Conservation (phyloP, 23 tunicate genomes). For the Phallusia fumigata region DNA sequence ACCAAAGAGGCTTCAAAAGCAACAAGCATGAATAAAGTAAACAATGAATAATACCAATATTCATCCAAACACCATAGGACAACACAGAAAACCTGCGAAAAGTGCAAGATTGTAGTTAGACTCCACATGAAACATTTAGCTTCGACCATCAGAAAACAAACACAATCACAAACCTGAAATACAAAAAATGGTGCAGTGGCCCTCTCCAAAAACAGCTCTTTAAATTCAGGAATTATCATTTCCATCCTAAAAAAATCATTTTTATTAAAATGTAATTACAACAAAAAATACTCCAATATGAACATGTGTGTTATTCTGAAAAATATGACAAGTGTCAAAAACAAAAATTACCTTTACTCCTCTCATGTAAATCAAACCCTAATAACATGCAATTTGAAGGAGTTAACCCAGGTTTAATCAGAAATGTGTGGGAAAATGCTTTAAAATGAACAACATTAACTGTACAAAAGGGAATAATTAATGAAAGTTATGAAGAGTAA, state of each 20-base stretch:
- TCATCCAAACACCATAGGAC: constrained; percentile 97
- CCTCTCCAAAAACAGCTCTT: constrained; percentile 85
- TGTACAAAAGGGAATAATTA: too few species aligned
- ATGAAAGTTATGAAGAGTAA: neutral
- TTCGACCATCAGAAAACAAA: neutral
- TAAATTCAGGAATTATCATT: constrained; percentile 90
- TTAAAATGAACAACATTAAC: too few species aligned
- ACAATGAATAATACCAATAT: constrained; percentile 96
- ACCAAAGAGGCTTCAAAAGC: constrained; percentile 90
- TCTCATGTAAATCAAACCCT: too few species aligned
- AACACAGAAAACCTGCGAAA: constrained; percentile 92
- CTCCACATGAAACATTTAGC: neutral
- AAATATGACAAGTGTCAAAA: too few species aligned
- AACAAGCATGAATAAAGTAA: constrained; percentile 90
- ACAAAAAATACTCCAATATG: too few species aligned
- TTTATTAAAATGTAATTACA: too few species aligned
- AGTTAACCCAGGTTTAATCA: too few species aligned
- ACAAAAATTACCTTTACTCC: too few species aligned
- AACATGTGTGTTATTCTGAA: too few species aligned
- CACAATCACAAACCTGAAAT: constrained; percentile 59
- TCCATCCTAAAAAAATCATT: constrained; percentile 82
- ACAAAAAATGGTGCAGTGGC: constrained; percentile 98
- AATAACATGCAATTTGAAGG: too few species aligned
- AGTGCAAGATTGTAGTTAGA: too few species aligned
- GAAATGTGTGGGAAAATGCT: too few species aligned